Base-by-base conservation (phyloP, 2,888 invertebrate species). In the Agrochola lota region DNA sequence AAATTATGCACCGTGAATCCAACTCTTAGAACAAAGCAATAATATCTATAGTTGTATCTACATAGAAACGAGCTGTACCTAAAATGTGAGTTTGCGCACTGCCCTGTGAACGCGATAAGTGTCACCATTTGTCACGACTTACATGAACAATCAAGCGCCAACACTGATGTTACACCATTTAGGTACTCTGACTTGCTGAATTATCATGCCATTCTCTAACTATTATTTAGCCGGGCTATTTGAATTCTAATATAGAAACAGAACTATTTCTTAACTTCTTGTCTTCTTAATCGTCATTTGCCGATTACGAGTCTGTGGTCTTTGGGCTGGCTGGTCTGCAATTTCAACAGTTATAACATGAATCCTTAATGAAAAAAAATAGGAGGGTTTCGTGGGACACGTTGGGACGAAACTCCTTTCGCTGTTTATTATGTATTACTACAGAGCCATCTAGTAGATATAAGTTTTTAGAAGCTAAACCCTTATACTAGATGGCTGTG, bases 81-180 rank as follows among this genome's bases (percentile, higher is more conserved):
- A 75, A 80, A 80, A 81, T 85, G 66, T 72, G 66, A 74, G 67
- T 83, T 71, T 71, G 74, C 83, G 77, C 83, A 85, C 26, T 59
- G 77, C 69, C 77, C 87, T 79, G 83, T 83, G 74, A 87, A 83
- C 79, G 81, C 67, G 86, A 87, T 87, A 85, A 87, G 78, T 81
- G 84, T 73, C 83, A 67, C 81, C 79, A 87, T 87, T 87, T 85
- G 86, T 87, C 83, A 87, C 74, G 76, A 83, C 75, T 79, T 85
- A 87, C 81, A 87, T 87, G 86, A 76, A 87, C 81, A 74, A 81
- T 79, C 85, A 85, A 85, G 77, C 81, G 71, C 64, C 73, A 78
- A 80, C 76, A 68, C 69, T 83, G 76, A 76, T 83, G 78, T 77
- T 80, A 77, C 46, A 78, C 77, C 69, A 71, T 85, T 82, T 64